These are phyloP conservation scores for Syrista parreyssii DNA, from an alignment of 2,888 invertebrate genomes.

Conservation along the genomic window DNA sequence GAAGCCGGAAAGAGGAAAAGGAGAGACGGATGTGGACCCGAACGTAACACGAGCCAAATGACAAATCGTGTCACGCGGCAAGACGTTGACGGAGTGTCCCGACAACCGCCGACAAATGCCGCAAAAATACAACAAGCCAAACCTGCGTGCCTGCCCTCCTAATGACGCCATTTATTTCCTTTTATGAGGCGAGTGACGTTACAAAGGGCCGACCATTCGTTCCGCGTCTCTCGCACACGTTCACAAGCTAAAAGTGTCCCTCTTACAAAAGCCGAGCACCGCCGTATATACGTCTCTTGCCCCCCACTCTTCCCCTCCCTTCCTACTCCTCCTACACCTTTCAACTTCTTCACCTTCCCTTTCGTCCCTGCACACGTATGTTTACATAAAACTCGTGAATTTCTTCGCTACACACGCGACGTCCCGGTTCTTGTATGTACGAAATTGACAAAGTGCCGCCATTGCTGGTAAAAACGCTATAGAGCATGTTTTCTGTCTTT, in stretches of 20 bases:
- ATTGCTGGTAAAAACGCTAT: background rate
- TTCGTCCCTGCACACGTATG: background rate
- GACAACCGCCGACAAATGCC: slow-evolving; percentile 62
- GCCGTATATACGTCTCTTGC: background rate
- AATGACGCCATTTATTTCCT: slow-evolving; percentile 67
- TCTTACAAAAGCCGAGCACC: background rate
- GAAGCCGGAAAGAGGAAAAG: slow-evolving; percentile 1
- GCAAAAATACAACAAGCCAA: slow-evolving; percentile 65
- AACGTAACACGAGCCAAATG: slow-evolving; percentile 27
- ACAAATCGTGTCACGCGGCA: slow-evolving; percentile 43
- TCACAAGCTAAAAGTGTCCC: background rate
- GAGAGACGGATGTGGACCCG: slow-evolving; percentile 1
- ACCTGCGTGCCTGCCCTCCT: slow-evolving; percentile 47
- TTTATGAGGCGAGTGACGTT: slow-evolving; percentile 64
- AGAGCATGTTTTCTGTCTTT: background rate
- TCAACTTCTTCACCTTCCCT: background rate
- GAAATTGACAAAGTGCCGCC: background rate
- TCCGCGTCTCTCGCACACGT: slow-evolving; percentile 10
- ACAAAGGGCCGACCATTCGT: slow-evolving; percentile 55
- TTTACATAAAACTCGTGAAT: background rate
- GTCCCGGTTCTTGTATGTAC: background rate
- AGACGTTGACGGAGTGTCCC: slow-evolving; percentile 64
- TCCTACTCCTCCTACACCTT: background rate
- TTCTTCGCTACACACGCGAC: background rate
- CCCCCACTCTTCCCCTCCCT: background rate